Conservation (phyloP, 2,888 invertebrate genomes). For the Phytoseiulus persimilis region DNA sequence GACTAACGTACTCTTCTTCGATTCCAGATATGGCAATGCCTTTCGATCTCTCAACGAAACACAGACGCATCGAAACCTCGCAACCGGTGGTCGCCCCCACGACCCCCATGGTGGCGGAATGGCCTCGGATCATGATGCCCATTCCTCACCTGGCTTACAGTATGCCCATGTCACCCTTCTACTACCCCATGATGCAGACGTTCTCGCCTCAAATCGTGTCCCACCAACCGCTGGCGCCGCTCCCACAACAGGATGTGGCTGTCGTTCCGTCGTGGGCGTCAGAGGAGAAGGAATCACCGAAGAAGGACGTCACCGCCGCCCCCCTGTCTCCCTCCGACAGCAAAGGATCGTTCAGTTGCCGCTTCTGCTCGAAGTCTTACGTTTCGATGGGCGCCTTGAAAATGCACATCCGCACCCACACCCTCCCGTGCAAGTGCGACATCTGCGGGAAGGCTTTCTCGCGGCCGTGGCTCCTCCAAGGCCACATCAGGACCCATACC, state of each 20-base stretch:
- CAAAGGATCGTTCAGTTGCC: slow-evolving; percentile 69
- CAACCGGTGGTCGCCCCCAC: background rate
- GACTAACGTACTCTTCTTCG: background rate
- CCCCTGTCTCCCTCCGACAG: slow-evolving; percentile 13
- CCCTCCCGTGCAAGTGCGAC: slow-evolving; percentile 87
- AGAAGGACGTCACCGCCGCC: background rate
- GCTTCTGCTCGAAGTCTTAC: slow-evolving; percentile 89
- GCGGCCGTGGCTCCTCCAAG: slow-evolving; percentile 88
- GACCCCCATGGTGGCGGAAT: background rate
- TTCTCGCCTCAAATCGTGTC: slow-evolving; percentile 6
- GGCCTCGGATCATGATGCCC: background rate
- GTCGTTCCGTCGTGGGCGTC: slow-evolving; percentile 37
- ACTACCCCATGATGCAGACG: background rate
- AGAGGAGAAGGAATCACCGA: background rate
- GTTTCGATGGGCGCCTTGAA: slow-evolving; percentile 89
- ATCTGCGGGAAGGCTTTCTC: slow-evolving; percentile 93
- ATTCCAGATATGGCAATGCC: slow-evolving; percentile 26
- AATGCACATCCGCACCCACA: slow-evolving; percentile 96
- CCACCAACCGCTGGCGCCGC: background rate
- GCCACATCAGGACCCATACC: slow-evolving; percentile 92
- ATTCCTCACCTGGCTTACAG: background rate
- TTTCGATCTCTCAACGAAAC: slow-evolving; percentile 21
- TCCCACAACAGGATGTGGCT: slow-evolving; percentile 26
- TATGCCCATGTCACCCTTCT: slow-evolving; percentile 7
- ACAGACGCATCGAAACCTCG: background rate